phyloP scores from a whole-genome alignment of 2,888 invertebrate species.

The Tenodera sinensis region DNA sequence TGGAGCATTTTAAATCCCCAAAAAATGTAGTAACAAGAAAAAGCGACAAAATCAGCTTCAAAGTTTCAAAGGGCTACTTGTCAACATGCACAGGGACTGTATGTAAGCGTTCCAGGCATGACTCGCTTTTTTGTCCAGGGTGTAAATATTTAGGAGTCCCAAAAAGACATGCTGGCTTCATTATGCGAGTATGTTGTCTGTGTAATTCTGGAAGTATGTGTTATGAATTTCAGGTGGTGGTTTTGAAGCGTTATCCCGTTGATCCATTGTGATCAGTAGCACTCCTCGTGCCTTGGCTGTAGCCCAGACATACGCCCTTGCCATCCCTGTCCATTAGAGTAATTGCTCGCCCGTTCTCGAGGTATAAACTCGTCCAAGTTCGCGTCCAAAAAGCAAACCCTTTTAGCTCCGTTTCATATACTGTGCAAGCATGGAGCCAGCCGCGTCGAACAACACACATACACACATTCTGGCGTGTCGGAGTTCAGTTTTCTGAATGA shows the following conservation, averaged over 20 bases:
- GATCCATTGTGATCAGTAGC: background rate
- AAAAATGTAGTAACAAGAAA: no score
- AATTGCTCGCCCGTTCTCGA: conserved; percentile 1
- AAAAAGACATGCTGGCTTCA: no score
- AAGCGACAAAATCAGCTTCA: no score
- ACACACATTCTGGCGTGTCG: background rate
- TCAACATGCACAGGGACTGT: no score
- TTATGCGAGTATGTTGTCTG: no score
- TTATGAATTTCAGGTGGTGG: background rate
- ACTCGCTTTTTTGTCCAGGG: no score
- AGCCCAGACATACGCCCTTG: background rate
- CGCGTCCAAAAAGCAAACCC: conserved; percentile 10
- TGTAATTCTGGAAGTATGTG: background rate
- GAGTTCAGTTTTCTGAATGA: background rate
- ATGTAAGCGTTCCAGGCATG: no score
- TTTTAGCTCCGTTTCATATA: background rate
- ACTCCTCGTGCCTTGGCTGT: background rate
- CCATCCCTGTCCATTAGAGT: conserved; percentile 3
- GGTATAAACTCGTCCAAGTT: conserved; percentile 9
- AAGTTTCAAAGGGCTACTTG: no score
- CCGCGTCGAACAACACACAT: background rate
- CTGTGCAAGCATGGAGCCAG: background rate
- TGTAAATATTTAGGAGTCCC: no score
- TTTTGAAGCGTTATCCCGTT: background rate
- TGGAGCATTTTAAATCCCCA: no score